Evolutionary conservation across 1,140 invertebrate species (phyloP), one percentile per base, ranked within the genome.

Genomic region (Euwallacea similis): DNA sequence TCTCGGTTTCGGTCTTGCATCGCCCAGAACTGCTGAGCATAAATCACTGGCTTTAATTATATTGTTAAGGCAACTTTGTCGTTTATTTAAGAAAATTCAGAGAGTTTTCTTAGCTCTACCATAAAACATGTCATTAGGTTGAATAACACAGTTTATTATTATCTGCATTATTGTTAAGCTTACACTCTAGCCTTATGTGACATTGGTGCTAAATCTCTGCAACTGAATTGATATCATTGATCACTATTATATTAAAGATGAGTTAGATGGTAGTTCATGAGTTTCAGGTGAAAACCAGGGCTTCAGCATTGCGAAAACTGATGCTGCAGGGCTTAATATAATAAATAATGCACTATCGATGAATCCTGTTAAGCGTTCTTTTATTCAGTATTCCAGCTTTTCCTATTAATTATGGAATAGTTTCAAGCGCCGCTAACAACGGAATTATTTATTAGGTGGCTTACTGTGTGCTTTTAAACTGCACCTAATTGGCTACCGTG

Each of bases 21-120:
- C 10, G 65, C 15, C 53, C 21, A 33, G 21, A n/a, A 33, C 21
- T 33, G 21, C 21, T 33, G 21, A 33, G 53, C 8, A 58, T 66
- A 66, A 66, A 66, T 66, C 65, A 66, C 65, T 44, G 16, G 65
- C 42, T 66, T 66, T 66, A 66, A 66, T 66, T 66, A 66, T 66
- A 66, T 66, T 56, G 65, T 66, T 66, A 66, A 66, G 65, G 53
- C 42, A 66, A 56, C 53, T 66, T 66, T 43, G 65, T 42, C 42
- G 53, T 66, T 43, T 66, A 66, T 66, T 66, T 66, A 58, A 66
- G 65, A 66, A 55, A 66, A 56, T 7, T 66, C 54, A 21, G 55
- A 21, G 65, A 66, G 65, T 66, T 66, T 66, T 66, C 65, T 58
- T n/a, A 44, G 13, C 9, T 41, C 42, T 42, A 10, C 13, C 16